phyloP scores from a whole-genome alignment of 2,113 vertebrate genomes.

The Nyctibius bracteatus region DNA sequence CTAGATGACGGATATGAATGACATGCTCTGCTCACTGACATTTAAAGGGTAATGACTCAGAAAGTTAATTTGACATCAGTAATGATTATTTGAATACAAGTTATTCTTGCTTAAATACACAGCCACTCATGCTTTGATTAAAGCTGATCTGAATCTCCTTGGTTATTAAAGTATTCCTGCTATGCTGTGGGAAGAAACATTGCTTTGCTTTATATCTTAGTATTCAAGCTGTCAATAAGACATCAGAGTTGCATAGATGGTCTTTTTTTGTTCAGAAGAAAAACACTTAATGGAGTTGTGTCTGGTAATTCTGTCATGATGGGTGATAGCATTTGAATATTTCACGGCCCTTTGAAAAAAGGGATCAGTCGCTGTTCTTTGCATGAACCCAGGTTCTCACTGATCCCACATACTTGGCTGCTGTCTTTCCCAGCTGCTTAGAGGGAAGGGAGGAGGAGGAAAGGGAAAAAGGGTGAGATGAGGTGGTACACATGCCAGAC shows the following conservation, averaged over 20 bases:
- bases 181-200: neutral
- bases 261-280: neutral
- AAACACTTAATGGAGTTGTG: neutral
- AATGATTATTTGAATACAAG: slow-evolving; percentile 37
- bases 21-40: neutral
- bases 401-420: neutral
- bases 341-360: neutral
- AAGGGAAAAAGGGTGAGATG: rapidly evolving
- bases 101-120: slow-evolving; percentile 18
- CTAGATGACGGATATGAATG: neutral
- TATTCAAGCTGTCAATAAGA: neutral
- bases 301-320: neutral
- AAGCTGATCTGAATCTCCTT: neutral
- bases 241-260: neutral
- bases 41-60: slow-evolving; percentile 8
- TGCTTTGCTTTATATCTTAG: neutral
- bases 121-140: neutral
- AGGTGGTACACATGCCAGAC: rapidly evolving
- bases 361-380: neutral
- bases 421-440: neutral
- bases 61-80: slow-evolving; percentile 18
- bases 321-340: neutral
- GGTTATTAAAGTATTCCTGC: neutral
- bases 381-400: neutral
- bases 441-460: neutral